Conservation (phyloP, 2,888 invertebrate genomes). For the Caenorhabditis sp. region DNA sequence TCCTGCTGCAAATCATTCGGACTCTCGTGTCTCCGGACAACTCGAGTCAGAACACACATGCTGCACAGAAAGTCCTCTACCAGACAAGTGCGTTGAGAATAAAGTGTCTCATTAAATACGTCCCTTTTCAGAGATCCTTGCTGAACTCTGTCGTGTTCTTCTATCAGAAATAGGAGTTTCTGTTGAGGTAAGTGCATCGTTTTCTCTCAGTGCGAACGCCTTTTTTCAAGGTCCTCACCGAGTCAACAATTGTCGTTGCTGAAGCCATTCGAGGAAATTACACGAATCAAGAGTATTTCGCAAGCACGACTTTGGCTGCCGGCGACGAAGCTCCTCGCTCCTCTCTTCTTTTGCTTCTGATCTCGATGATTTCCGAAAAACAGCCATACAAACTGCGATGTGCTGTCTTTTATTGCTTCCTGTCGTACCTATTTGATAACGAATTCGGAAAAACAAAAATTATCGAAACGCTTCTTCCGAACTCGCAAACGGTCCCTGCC, state of each 20-base stretch:
- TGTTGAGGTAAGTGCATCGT: too few relatives aligned
- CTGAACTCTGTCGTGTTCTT: constrained; percentile 89
- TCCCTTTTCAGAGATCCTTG: constrained; percentile 83
- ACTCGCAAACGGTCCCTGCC: constrained; percentile 82
- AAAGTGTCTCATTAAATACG: constrained; percentile 2
- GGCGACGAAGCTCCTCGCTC: constrained; percentile 82
- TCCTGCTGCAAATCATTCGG: constrained; percentile 84
- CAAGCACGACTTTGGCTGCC: constrained; percentile 80
- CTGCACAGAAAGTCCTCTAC: constrained; percentile 92
- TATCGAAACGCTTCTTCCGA: constrained; percentile 92
- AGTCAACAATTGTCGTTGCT: constrained; percentile 90
- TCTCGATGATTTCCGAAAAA: constrained; percentile 99
- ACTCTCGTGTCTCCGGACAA: constrained; percentile 94
- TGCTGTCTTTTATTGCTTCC: constrained; percentile 96
- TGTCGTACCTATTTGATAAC: constrained; percentile 94
- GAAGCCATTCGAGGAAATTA: constrained; percentile 93
- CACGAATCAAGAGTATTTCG: constrained; percentile 92
- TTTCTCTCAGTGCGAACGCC: too few relatives aligned
- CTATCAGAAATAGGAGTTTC: constrained; percentile 94
- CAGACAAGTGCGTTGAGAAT: too few relatives aligned
- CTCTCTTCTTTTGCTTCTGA: constrained; percentile 92
- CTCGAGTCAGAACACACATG: constrained; percentile 86
- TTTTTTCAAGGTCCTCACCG: constrained; percentile 60
- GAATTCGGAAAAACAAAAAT: constrained; percentile 85
- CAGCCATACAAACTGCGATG: constrained; percentile 92